phyloP scores from a whole-genome alignment of 2,888 invertebrate species.

The Drosophila nigricruria region DNA sequence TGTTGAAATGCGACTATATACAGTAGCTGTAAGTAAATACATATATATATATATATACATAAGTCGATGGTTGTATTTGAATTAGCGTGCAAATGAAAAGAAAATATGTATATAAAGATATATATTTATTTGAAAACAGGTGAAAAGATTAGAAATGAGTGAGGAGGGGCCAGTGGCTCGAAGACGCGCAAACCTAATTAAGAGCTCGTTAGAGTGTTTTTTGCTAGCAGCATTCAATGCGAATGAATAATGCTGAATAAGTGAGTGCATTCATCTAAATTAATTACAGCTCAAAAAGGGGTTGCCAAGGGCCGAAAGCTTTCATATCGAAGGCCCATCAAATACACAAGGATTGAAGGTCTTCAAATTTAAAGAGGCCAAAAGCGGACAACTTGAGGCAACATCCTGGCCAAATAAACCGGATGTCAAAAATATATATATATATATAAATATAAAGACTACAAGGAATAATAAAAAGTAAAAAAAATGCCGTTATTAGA shows the following conservation, averaged over 20 bases:
- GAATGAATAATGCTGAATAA: slow-evolving; percentile 27
- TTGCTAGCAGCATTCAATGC: background rate
- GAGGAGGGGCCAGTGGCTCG: slow-evolving; percentile 12
- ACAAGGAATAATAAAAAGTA: slow-evolving; percentile 59
- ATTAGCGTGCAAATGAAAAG: slow-evolving; percentile 32
- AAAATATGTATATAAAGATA: slow-evolving; percentile 1
- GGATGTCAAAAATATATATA: slow-evolving; percentile 69
- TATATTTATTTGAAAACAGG: background rate
- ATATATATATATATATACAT: slow-evolving; percentile 6
- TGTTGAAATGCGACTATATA: background rate
- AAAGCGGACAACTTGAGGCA: slow-evolving; percentile 40
- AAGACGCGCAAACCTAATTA: slow-evolving; percentile 43
- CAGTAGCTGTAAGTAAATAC: no score
- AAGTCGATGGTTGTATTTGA: slow-evolving; percentile 40
- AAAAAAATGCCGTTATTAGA: slow-evolving; percentile 36
- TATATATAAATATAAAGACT: slow-evolving; percentile 52
- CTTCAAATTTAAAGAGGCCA: slow-evolving; percentile 31
- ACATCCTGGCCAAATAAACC: slow-evolving; percentile 70
- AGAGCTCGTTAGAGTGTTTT: slow-evolving; percentile 48
- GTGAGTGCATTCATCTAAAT: slow-evolving; percentile 46
- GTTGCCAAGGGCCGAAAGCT: background rate
- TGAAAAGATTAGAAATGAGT: slow-evolving; percentile 37
- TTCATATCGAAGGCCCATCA: slow-evolving; percentile 3
- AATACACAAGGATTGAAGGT: background rate
- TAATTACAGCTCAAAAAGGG: slow-evolving; percentile 43